Evolutionary conservation across 2,888 invertebrate species (phyloP).

Genomic region (Coremacera marginata): DNA sequence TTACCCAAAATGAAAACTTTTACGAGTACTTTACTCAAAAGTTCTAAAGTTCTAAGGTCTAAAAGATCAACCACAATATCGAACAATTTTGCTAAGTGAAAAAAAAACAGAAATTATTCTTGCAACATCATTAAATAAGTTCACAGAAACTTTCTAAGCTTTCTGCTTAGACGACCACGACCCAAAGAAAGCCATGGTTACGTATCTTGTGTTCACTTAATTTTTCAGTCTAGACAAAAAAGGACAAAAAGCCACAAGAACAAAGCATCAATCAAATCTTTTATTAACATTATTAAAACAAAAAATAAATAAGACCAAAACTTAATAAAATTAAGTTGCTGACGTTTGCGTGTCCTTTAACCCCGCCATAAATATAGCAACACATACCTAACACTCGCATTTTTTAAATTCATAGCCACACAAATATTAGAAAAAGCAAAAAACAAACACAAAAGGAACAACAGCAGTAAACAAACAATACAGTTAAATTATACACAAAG

Average conservation of each 20-base stretch:
- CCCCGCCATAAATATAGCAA: neutral
- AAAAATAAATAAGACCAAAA: too few relatives aligned
- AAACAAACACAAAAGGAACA: neutral
- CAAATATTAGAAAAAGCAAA: neutral
- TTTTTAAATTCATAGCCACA: too few relatives aligned
- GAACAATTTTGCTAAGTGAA: too few relatives aligned
- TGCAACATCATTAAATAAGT: too few relatives aligned
- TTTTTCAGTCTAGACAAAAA: neutral
- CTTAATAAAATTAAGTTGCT: neutral
- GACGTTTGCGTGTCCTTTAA: neutral
- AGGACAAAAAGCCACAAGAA: neutral
- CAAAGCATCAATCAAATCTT: neutral
- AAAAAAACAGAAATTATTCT: too few relatives aligned
- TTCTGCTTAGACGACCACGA: neutral
- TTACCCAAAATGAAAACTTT: too few relatives aligned
- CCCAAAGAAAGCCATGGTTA: neutral
- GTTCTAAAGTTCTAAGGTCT: too few relatives aligned
- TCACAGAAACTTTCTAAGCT: too few relatives aligned
- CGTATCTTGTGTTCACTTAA: neutral
- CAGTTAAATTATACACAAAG: constrained; percentile 21
- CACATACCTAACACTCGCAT: too few relatives aligned
- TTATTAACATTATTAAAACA: neutral
- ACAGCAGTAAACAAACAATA: constrained; percentile 38
- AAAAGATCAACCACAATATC: too few relatives aligned
- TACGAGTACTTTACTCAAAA: too few relatives aligned